These are phyloP conservation scores for Clusia tigrina DNA, from an alignment of 2,888 invertebrate genomes.

Conservation along the genomic window DNA sequence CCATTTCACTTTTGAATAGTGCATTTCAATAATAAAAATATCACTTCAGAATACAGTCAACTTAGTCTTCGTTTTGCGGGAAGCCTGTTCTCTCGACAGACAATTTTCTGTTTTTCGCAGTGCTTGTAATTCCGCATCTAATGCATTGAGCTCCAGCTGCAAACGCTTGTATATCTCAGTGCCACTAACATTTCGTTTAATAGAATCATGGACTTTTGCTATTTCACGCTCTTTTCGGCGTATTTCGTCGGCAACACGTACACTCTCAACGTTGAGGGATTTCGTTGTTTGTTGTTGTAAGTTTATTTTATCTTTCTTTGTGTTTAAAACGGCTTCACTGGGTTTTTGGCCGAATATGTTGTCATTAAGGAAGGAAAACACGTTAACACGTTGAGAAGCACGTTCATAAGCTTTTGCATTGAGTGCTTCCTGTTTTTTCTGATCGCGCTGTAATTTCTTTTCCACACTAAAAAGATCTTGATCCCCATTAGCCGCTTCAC, in stretches of 20 bases:
- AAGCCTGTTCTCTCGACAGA: constrained; percentile 75
- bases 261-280: constrained; percentile 76
- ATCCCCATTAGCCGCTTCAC: constrained; percentile 73
- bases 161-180: constrained; percentile 71
- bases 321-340: constrained; percentile 1
- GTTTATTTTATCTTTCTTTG: constrained; percentile 21
- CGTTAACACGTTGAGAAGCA: constrained; percentile 71
- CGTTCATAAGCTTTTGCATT: constrained; percentile 73
- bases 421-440: constrained; percentile 71
- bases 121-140: constrained; percentile 70
- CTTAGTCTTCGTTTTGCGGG: constrained; percentile 77
- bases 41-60: constrained; percentile 74
- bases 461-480: constrained; percentile 78
- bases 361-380: constrained; percentile 81
- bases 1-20: too few relatives aligned
- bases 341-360: constrained; percentile 61
- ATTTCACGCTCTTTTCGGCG: constrained; percentile 74
- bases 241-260: constrained; percentile 77
- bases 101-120: constrained; percentile 71
- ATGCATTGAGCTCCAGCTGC: constrained; percentile 69
- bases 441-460: constrained; percentile 71
- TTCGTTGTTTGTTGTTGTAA: constrained; percentile 70
- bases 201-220: constrained; percentile 70
- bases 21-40: background rate
- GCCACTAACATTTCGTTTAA: constrained; percentile 71